Evolutionary conservation across 2,888 invertebrate genomes (phyloP).

Genomic region (Drosophila koepferae): DNA sequence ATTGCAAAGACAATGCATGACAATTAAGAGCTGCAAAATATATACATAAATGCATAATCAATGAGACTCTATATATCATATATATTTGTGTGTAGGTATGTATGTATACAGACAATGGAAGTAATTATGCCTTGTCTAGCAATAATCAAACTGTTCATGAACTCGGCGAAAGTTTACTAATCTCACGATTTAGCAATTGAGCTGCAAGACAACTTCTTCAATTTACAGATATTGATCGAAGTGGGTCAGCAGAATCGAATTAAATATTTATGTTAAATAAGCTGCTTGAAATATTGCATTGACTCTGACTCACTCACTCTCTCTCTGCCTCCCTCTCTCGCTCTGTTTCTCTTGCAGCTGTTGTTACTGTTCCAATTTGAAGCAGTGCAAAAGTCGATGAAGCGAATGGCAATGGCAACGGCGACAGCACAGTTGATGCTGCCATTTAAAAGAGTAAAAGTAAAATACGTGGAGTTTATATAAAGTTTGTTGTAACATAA

Average conservation of each 20-base stretch:
- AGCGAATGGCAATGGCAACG: slow-evolving; percentile 17
- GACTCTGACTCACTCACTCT: not conserved
- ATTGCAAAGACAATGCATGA: not conserved
- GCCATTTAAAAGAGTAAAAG: slow-evolving; percentile 70
- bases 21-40: not conserved
- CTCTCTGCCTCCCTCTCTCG: not conserved
- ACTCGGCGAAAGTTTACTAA: not conserved
- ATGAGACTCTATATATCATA: not conserved
- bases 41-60: not conserved
- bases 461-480: slow-evolving; percentile 78
- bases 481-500: slow-evolving; percentile 76
- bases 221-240: slow-evolving; percentile 5
- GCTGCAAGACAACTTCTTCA: slow-evolving; percentile 4
- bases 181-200: not conserved
- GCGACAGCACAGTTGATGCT: slow-evolving; percentile 25
- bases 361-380: slow-evolving; percentile 26
- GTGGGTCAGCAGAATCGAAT: slow-evolving; percentile 22
- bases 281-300: slow-evolving; percentile 49
- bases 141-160: not conserved
- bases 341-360: not conserved
- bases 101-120: not conserved
- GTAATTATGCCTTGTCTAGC: not conserved
- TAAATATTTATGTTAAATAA: slow-evolving; percentile 53
- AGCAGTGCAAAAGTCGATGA: slow-evolving; percentile 54
- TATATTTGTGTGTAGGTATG: not conserved